Conservation (phyloP, 2,113 vertebrate genomes). For the Clarias batrachus region DNA sequence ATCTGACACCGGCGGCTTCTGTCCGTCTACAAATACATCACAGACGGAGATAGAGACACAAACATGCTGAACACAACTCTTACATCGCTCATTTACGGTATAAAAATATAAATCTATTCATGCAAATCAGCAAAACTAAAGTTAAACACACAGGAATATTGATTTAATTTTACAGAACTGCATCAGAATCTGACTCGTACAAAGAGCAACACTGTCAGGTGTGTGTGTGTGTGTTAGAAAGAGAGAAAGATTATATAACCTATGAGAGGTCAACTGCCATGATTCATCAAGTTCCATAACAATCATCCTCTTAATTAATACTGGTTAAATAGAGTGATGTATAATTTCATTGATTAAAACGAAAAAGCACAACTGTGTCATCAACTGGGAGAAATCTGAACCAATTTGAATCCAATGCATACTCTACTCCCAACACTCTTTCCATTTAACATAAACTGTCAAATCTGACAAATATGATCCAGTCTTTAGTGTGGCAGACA, state of each 20-base stretch:
- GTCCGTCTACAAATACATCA: background rate
- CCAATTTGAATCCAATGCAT: background rate
- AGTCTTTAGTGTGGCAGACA: background rate
- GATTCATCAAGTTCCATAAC: background rate
- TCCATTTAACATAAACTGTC: background rate
- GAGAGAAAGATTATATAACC: background rate
- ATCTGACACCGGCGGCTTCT: background rate
- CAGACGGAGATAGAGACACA: background rate
- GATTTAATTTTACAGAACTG: background rate
- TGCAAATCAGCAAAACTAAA: background rate
- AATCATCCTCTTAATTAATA: background rate
- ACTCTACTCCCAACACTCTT: background rate
- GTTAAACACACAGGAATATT: background rate
- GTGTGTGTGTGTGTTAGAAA: background rate
- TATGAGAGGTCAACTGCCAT: background rate
- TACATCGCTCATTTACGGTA: background rate
- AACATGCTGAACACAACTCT: background rate
- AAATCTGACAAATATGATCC: background rate
- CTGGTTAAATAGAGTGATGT: background rate
- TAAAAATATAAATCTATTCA: background rate
- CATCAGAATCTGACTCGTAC: background rate
- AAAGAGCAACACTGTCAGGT: background rate
- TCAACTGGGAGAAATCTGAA: background rate
- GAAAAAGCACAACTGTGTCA: background rate
- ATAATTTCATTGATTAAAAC: background rate